Conservation (phyloP, 1,140 invertebrate species). For the Nephila pilipes region DNA sequence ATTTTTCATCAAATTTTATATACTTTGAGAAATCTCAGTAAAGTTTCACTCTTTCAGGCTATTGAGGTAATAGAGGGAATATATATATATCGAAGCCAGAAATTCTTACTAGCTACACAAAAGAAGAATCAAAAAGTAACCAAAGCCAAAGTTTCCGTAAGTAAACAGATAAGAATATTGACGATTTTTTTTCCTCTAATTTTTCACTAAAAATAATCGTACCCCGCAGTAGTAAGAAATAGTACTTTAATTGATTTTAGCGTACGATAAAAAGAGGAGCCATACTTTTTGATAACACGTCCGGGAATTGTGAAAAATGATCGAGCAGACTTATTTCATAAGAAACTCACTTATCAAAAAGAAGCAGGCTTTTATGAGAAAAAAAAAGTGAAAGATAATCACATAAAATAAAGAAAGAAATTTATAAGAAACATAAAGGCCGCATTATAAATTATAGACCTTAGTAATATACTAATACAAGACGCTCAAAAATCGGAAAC, state of each 20-base stretch:
- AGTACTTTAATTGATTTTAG: conserved; percentile 46
- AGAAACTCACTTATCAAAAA: conserved; percentile 20
- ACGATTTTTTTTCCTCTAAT: background rate
- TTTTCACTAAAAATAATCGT: conserved; percentile 12
- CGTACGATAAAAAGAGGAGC: background rate
- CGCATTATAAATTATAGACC: conserved; percentile 15
- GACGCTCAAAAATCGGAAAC: background rate
- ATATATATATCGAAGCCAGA: background rate
- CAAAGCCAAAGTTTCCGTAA: conserved; percentile 10
- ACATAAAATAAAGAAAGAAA: background rate
- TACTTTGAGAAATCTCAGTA: background rate
- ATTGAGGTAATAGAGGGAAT: background rate
- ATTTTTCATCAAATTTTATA: background rate
- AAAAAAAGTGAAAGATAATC: background rate
- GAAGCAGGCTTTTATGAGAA: conserved; percentile 26
- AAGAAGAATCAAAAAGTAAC: conserved; percentile 35
- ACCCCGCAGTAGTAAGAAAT: background rate
- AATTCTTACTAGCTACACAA: background rate
- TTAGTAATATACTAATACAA: background rate
- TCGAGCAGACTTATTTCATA: background rate
- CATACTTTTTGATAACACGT: conserved; percentile 22
- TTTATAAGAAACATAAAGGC: background rate
- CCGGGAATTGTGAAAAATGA: conserved; percentile 19
- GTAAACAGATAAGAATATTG: conserved; percentile 46
- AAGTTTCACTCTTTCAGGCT: background rate